Conservation (phyloP, 2,797 vertebrate species). For the Phalanger gymnotis region DNA sequence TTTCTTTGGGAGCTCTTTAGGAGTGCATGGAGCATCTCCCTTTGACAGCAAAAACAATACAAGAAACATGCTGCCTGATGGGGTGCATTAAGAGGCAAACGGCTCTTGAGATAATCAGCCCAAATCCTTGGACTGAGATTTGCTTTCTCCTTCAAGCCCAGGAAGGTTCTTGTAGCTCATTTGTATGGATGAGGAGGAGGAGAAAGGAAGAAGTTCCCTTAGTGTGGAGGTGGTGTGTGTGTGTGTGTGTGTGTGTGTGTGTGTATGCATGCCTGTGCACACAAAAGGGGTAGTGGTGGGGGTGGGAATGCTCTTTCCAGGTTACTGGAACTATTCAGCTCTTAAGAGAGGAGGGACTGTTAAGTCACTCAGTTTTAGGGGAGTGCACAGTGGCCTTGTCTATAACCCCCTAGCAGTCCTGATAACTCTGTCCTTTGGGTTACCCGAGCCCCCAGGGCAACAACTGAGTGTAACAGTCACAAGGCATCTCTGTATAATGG, state of each 20-base stretch:
- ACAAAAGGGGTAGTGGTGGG: no score
- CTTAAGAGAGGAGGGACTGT: not conserved
- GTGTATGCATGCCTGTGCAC: no score
- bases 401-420: not conserved
- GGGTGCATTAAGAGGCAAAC: not conserved
- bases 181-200: not conserved
- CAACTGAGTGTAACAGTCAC: not conserved
- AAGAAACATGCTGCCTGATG: not conserved
- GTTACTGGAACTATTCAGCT: not conserved
- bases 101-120: not conserved
- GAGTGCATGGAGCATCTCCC: slow-evolving; percentile 17
- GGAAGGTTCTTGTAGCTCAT: not conserved
- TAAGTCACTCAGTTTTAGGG: not conserved
- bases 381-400: not conserved
- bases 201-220: not conserved
- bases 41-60: not conserved
- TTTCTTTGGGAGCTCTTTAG: slow-evolving; percentile 54
- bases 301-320: not conserved
- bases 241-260: not conserved
- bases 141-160: not conserved
- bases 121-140: not conserved
- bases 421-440: not conserved
- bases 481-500: not conserved
- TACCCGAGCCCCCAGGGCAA: not conserved
- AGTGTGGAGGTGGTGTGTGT: not conserved